Percentiles rank a stretch among this genome's conserved stretches.
Evolutionary conservation across 2,113 vertebrate species (phyloP).

Genomic region (Cinclus cinclus): DNA sequence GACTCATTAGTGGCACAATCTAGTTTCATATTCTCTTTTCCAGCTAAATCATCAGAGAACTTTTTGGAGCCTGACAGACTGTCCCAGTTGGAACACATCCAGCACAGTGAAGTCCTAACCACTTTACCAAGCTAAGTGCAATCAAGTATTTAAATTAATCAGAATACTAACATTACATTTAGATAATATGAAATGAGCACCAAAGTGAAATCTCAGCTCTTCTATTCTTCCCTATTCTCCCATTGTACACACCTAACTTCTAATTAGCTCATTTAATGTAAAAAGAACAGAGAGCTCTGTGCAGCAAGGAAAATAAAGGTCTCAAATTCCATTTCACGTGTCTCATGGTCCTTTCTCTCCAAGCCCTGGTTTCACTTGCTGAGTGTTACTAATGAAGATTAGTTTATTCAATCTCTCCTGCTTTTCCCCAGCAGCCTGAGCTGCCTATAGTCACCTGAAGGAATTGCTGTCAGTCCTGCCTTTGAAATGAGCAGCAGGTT

Average conservation of each 20-base stretch:
- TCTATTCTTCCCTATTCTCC: neutral
- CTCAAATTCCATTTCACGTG: neutral
- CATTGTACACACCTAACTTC: neutral
- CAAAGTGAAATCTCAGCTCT: neutral
- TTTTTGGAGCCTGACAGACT: neutral
- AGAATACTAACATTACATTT: neutral
- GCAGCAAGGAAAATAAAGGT: neutral
- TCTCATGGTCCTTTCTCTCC: neutral
- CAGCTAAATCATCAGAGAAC: neutral
- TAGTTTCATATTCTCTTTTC: neutral
- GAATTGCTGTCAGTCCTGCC: neutral
- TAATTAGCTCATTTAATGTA: constrained; percentile 26
- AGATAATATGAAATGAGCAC: neutral
- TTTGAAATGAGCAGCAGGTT: constrained; percentile 21
- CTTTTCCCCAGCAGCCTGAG: neutral
- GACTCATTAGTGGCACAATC: neutral
- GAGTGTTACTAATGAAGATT: constrained; percentile 1
- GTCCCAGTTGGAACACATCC: neutral
- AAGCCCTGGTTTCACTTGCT: neutral
- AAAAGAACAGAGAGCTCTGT: neutral
- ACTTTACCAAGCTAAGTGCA: constrained; percentile 7
- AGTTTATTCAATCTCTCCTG: neutral
- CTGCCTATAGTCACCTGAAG: neutral
- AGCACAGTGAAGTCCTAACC: neutral
- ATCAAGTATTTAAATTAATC: constrained; percentile 15